Percentiles rank a stretch among this genome's conserved stretches.
Evolutionary conservation across 2,888 invertebrate genomes (phyloP).

Genomic region (Pasiphila rectangulata): DNA sequence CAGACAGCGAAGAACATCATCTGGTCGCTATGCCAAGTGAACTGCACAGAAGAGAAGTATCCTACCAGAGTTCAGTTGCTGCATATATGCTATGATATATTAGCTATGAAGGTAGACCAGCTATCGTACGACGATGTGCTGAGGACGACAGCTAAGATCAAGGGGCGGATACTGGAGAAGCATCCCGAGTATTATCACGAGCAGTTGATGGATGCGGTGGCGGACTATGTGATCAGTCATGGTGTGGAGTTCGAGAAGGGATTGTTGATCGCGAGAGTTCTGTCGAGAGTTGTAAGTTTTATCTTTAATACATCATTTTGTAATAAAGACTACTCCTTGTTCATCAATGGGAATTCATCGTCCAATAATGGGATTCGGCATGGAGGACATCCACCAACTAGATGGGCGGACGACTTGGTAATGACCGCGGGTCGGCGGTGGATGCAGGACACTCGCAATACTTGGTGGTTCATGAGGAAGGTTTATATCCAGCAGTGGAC

Average conservation of each 20-base stretch:
- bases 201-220: constrained; percentile 79
- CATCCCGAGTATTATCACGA: constrained; percentile 82
- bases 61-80: constrained; percentile 73
- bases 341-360: no score
- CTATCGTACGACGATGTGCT: constrained; percentile 74
- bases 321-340: no score
- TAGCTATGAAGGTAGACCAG: constrained; percentile 65
- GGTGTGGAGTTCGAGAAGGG: constrained; percentile 74
- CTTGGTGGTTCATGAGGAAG: no score
- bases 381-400: no score
- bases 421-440: no score
- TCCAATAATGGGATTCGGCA: no score
- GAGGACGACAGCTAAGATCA: constrained; percentile 71
- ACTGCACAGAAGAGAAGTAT: constrained; percentile 56
- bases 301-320: no score
- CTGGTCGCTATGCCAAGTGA: constrained; percentile 78
- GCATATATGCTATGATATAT: constrained; percentile 72
- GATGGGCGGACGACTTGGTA: no score
- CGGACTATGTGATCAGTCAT: constrained; percentile 74
- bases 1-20: constrained; percentile 76
- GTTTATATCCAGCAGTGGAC: no score
- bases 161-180: constrained; percentile 64
- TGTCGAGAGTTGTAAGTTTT: constrained; percentile 80
- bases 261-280: constrained; percentile 72
- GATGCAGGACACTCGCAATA: no score